A percentile compares a stretch with the other conserved stretches of the same genome.
Conservation (phyloP, 2,888 invertebrate genomes). For the Luperina nickerlii region DNA sequence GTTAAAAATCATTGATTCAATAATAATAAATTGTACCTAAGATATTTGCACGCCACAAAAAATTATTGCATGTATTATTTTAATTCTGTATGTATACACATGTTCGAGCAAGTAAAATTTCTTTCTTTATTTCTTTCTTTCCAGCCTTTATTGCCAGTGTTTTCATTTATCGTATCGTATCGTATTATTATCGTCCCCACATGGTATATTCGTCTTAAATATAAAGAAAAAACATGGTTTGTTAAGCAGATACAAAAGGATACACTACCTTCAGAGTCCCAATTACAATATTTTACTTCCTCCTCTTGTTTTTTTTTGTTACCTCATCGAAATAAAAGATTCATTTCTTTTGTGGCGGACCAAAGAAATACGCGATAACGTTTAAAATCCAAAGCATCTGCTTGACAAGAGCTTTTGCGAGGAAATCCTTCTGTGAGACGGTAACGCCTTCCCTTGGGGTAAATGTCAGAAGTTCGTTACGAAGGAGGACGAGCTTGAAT, state of each 20-base stretch:
- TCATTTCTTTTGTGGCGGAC: constrained; percentile 28
- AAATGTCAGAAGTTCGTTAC: constrained; percentile 58
- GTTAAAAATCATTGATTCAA: too few relatives aligned
- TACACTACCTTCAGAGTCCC: not conserved
- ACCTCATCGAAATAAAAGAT: constrained; percentile 44
- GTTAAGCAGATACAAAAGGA: not conserved
- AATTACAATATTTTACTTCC: constrained; percentile 6
- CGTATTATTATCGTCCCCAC: not conserved
- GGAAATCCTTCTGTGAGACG: constrained; percentile 44
- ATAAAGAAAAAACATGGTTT: not conserved
- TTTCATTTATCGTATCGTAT: not conserved
- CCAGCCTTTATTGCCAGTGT: not conserved
- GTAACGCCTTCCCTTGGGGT: constrained; percentile 55
- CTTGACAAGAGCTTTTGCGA: constrained; percentile 53
- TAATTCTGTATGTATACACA: too few relatives aligned
- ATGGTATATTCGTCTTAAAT: not conserved
- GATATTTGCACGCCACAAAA: too few relatives aligned
- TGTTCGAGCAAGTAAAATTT: too few relatives aligned
- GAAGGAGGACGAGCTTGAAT: constrained; percentile 41
- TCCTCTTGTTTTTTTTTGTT: constrained; percentile 22
- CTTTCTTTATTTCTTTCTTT: too few relatives aligned
- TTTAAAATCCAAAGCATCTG: constrained; percentile 61
- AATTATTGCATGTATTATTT: too few relatives aligned
- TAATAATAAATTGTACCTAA: too few relatives aligned
- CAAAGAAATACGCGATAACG: constrained; percentile 50